Conservation (phyloP, 1,140 invertebrate species). For the Atta colombica region DNA sequence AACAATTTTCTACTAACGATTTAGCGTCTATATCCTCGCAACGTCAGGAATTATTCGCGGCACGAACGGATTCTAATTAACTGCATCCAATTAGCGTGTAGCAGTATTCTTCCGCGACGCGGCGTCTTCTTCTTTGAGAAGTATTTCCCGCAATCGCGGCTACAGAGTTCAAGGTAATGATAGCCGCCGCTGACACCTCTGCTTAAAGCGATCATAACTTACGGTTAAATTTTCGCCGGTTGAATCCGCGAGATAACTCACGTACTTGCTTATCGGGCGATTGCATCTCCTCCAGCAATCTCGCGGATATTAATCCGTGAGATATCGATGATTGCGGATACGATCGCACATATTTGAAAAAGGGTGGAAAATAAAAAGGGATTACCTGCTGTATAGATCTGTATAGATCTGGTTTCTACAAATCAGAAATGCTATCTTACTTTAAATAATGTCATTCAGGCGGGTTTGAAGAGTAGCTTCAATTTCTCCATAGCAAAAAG, state of each 20-base stretch:
- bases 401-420: background rate
- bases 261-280: conserved; percentile 24
- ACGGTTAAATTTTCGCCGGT: conserved; percentile 26
- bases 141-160: conserved; percentile 6
- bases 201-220: conserved; percentile 28
- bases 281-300: background rate
- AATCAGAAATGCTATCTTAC: background rate
- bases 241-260: conserved; percentile 47
- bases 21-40: conserved; percentile 29
- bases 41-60: conserved; percentile 25
- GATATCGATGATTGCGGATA: conserved; percentile 56
- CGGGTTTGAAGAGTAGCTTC: background rate
- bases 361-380: background rate
- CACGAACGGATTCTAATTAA: conserved; percentile 61
- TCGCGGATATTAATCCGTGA: conserved; percentile 65
- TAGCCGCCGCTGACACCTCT: conserved; percentile 8
- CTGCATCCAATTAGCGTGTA: conserved; percentile 67
- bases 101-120: conserved; percentile 28
- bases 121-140: conserved; percentile 21
- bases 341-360: background rate
- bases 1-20: background rate
- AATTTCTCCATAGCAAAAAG: background rate
- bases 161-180: conserved; percentile 22
- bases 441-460: conserved; percentile 17
- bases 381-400: background rate